phyloP scores from a whole-genome alignment of 2,113 vertebrate genomes.

The Argyrosomus japonicus region DNA sequence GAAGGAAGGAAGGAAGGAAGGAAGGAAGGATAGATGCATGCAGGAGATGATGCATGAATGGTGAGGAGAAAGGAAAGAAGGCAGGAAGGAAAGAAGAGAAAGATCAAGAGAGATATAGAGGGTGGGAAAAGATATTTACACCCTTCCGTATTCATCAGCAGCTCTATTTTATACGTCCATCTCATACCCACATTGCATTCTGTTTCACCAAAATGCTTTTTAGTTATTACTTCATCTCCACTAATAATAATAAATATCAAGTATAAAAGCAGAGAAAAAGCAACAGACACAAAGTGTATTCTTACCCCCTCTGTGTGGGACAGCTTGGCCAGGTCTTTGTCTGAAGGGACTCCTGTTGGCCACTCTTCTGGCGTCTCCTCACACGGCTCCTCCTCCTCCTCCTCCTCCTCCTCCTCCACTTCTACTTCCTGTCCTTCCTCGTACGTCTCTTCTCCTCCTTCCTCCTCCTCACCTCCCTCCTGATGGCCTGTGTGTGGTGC shows the following conservation, averaged over 20 bases:
- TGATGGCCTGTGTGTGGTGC: not conserved
- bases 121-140: not conserved
- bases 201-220: not conserved
- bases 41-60: too few species aligned
- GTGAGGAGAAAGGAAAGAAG: not conserved
- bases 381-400: slow-evolving; percentile 65
- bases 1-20: too few species aligned
- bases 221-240: not conserved
- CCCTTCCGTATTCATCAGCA: not conserved
- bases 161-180: not conserved
- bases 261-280: not conserved
- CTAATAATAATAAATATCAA: not conserved
- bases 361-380: slow-evolving; percentile 81
- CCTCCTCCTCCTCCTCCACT: slow-evolving; percentile 75
- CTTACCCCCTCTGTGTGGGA: slow-evolving; percentile 92
- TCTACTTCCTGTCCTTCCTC: slow-evolving; percentile 75
- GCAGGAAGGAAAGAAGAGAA: too few species aligned
- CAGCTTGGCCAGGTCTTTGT: slow-evolving; percentile 92
- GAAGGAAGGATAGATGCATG: too few species aligned
- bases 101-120: not conserved
- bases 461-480: slow-evolving; percentile 28
- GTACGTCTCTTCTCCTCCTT: slow-evolving; percentile 13
- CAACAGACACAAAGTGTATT: slow-evolving; percentile 4
- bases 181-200: not conserved
- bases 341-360: slow-evolving; percentile 85